Evolutionary conservation across 2,113 vertebrate genomes (phyloP).

Genomic region (Siniperca chuatsi): DNA sequence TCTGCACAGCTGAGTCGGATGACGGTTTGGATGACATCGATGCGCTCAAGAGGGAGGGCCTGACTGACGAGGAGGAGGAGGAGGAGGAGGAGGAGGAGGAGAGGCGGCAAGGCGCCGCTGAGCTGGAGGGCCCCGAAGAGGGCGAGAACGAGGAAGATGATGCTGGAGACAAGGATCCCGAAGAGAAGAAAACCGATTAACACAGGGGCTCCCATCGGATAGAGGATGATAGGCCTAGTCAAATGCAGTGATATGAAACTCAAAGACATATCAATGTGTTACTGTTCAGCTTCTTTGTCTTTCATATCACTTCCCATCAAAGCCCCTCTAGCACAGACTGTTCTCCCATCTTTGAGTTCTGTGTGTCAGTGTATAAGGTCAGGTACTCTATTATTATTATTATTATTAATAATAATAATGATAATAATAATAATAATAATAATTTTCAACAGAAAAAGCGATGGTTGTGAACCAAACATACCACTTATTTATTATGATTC

Average conservation of each 20-base stretch:
- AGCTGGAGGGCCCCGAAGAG: slow-evolving; percentile 82
- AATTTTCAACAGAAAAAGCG: slow-evolving; percentile 8
- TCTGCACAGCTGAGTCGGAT: slow-evolving; percentile 94
- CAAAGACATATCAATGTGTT: slow-evolving; percentile 66
- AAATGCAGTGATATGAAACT: slow-evolving; percentile 74
- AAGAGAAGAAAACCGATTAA: slow-evolving; percentile 87
- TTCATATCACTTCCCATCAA: slow-evolving; percentile 62
- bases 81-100: slow-evolving; percentile 82
- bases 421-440: not conserved
- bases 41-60: slow-evolving; percentile 84
- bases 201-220: slow-evolving; percentile 49
- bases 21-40: slow-evolving; percentile 87
- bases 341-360: slow-evolving; percentile 28
- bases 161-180: slow-evolving; percentile 76
- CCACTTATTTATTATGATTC: slow-evolving; percentile 60
- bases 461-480: slow-evolving; percentile 57
- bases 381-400: slow-evolving; percentile 1
- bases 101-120: slow-evolving; percentile 80
- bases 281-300: slow-evolving; percentile 66
- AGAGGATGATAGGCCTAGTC: slow-evolving; percentile 61
- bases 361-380: slow-evolving; percentile 30
- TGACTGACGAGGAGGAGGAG: slow-evolving; percentile 86
- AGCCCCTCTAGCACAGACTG: slow-evolving; percentile 51
- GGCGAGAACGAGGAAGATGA: slow-evolving; percentile 82
- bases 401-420: not conserved